Conservation (phyloP, 2,888 invertebrate genomes). For the Thumatha senex region DNA sequence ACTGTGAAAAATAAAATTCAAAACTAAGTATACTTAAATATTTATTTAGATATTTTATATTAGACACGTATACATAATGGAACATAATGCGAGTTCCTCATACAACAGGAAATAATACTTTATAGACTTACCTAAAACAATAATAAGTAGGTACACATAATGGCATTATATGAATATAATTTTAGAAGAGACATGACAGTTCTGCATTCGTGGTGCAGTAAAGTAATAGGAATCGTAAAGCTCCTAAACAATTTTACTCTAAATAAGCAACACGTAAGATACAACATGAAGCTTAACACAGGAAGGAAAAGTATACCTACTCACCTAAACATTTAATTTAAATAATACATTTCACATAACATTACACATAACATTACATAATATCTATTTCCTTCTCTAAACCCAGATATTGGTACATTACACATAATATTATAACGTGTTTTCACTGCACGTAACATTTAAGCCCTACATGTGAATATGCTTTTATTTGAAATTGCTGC, state of each 20-base stretch:
- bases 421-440: no score
- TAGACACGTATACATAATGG: constrained; percentile 5
- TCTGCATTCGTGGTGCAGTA: neutral
- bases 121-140: neutral
- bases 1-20: neutral
- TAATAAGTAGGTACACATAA: neutral
- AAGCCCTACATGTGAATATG: no score
- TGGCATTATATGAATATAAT: neutral
- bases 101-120: neutral
- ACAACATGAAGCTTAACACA: neutral
- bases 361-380: no score
- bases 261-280: neutral
- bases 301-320: neutral
- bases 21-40: neutral
- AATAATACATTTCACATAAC: no score
- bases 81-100: neutral
- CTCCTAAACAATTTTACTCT: neutral
- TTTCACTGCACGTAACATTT: no score
- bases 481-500: no score
- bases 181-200: neutral
- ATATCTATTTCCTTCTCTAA: no score
- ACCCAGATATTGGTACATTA: no score
- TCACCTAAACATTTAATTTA: neutral
- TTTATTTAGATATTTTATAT: constrained; percentile 1
- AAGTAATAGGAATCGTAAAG: neutral